These are phyloP conservation scores for Micronycteris hirsuta DNA, from an alignment of 2,113 vertebrate genomes.

Conservation along the genomic window DNA sequence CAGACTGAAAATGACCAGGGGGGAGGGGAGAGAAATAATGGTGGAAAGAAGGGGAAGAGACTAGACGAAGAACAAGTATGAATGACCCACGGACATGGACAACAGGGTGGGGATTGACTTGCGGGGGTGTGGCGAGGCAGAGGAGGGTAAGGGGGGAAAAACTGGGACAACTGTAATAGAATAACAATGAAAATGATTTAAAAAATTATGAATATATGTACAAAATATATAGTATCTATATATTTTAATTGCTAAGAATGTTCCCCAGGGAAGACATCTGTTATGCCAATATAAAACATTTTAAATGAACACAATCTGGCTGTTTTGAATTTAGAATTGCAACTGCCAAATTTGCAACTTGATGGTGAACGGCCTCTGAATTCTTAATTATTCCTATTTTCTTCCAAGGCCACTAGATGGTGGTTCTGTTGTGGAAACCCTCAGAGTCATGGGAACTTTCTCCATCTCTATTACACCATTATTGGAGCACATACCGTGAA, in stretches of 20 bases:
- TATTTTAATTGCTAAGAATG: conserved; percentile 62
- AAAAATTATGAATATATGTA: background rate
- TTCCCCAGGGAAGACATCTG: conserved; percentile 62
- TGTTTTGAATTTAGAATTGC: conserved; percentile 66
- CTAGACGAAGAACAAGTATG: no score
- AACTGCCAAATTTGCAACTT: conserved; percentile 58
- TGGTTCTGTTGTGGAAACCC: conserved; percentile 15
- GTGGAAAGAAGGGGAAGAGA: no score
- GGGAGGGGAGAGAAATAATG: no score
- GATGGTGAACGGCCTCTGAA: conserved; percentile 44
- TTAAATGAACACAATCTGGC: conserved; percentile 69
- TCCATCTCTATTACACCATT: conserved; percentile 25
- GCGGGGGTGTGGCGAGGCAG: no score
- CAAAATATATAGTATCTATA: conserved; percentile 22
- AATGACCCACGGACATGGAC: no score
- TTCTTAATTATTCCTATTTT: conserved; percentile 55
- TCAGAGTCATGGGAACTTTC: background rate
- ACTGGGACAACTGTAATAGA: no score
- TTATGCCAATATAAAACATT: conserved; percentile 64
- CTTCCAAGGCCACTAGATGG: conserved; percentile 30
- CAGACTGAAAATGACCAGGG: no score
- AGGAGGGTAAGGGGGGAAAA: no score
- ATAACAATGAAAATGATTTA: no score
- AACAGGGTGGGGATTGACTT: no score
- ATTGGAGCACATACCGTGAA: background rate